These are phyloP conservation scores for Xylota segnis DNA, from an alignment of 2,888 invertebrate genomes.

Conservation along the genomic window DNA sequence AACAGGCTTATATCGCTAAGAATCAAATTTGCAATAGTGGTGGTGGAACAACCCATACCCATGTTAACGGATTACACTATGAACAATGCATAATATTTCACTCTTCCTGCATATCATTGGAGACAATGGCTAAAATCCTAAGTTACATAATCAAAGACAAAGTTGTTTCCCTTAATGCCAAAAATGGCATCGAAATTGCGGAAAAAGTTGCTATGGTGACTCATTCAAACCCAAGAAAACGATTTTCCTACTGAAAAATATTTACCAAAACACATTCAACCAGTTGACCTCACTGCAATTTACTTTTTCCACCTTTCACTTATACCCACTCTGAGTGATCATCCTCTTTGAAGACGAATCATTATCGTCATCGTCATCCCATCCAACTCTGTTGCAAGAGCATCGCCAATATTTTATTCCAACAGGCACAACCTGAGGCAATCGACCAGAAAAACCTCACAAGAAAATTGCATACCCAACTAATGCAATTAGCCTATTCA, in stretches of 20 bases:
- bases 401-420: slow-evolving; percentile 12
- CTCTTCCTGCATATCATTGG: too few relatives aligned
- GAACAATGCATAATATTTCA: too few relatives aligned
- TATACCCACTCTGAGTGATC: background rate
- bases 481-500: slow-evolving; percentile 47
- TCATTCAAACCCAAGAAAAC: background rate
- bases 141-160: too few relatives aligned
- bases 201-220: background rate
- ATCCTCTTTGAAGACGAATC: background rate
- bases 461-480: slow-evolving; percentile 45
- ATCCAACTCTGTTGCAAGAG: slow-evolving; percentile 27
- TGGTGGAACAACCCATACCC: too few relatives aligned
- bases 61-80: too few relatives aligned
- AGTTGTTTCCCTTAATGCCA: too few relatives aligned
- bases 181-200: too few relatives aligned
- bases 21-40: too few relatives aligned
- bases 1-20: too few relatives aligned
- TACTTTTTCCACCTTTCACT: slow-evolving; percentile 28
- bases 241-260: background rate
- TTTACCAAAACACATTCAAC: background rate
- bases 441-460: slow-evolving; percentile 19
- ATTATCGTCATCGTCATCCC: slow-evolving; percentile 10
- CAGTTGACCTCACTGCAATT: slow-evolving; percentile 5
- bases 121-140: too few relatives aligned
- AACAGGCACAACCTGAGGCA: slow-evolving; percentile 33